Percentiles rank a stretch among this genome's conserved stretches.
Evolutionary conservation across 1,140 invertebrate species (phyloP).

Genomic region (Papilio machaon): DNA sequence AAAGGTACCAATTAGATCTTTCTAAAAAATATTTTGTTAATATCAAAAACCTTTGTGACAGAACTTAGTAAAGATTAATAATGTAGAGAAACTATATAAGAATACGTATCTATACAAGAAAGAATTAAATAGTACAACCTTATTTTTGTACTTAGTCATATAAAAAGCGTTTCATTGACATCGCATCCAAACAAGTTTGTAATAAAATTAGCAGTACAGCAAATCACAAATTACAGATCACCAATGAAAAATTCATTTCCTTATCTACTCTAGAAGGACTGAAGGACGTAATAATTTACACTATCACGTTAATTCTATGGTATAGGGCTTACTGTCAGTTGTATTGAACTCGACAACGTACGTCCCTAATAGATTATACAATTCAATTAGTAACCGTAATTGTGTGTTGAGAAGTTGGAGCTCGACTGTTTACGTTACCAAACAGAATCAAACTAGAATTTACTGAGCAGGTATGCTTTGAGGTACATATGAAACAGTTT

Average conservation of each 20-base stretch:
- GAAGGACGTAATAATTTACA: neutral
- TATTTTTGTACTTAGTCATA: too few relatives aligned
- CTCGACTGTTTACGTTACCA: neutral
- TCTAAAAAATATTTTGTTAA: too few relatives aligned
- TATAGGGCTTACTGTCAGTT: neutral
- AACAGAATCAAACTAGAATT: conserved; percentile 1
- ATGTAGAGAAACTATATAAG: too few relatives aligned
- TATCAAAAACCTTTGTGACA: too few relatives aligned
- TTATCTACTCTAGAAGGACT: neutral
- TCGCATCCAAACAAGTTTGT: too few relatives aligned
- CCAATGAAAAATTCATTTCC: neutral
- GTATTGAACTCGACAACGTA: neutral
- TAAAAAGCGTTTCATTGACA: too few relatives aligned
- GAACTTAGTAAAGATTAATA: too few relatives aligned
- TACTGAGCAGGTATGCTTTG: neutral
- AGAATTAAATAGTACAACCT: too few relatives aligned
- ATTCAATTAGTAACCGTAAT: neutral
- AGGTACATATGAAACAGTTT: neutral
- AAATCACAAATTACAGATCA: too few relatives aligned
- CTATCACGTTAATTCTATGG: neutral
- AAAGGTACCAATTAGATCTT: too few relatives aligned
- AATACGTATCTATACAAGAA: too few relatives aligned
- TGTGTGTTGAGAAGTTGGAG: conserved; percentile 1
- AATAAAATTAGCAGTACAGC: too few relatives aligned
- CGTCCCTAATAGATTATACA: neutral